phyloP scores from a whole-genome alignment of 2,797 vertebrate species.

The Notolabrus celidotus region DNA sequence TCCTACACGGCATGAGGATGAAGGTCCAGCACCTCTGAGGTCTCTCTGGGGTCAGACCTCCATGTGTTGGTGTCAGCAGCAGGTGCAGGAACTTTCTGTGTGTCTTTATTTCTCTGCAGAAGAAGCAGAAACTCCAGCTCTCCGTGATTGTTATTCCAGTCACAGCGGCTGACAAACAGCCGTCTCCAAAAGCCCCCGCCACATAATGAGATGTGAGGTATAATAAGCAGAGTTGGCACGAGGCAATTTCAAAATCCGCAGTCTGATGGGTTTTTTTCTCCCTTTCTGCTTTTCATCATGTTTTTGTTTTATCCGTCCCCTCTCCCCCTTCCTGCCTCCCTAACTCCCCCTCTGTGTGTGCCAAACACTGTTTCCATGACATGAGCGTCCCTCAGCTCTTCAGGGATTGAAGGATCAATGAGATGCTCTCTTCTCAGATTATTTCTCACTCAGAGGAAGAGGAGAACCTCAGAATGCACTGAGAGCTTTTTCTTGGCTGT shows the following conservation, averaged over 20 bases:
- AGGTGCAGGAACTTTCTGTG: slow-evolving; percentile 20
- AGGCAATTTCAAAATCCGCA: slow-evolving; percentile 71
- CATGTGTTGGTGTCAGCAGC: slow-evolving; percentile 3
- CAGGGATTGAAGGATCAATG: slow-evolving; percentile 64
- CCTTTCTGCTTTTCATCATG: slow-evolving; percentile 44
- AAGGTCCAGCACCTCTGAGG: too few relatives aligned
- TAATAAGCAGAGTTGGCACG: slow-evolving; percentile 75
- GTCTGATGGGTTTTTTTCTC: slow-evolving; percentile 45
- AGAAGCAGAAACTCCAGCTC: slow-evolving; percentile 45
- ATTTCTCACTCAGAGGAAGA: slow-evolving; percentile 41
- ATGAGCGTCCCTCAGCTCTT: slow-evolving; percentile 58
- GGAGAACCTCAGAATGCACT: slow-evolving; percentile 30
- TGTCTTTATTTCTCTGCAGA: slow-evolving; percentile 47
- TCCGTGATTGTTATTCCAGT: slow-evolving; percentile 69
- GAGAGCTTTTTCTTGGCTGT: neutral
- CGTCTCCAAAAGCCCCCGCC: slow-evolving; percentile 54
- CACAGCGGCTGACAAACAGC: slow-evolving; percentile 73
- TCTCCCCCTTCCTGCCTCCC: neutral
- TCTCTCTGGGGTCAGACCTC: neutral
- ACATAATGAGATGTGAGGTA: slow-evolving; percentile 80
- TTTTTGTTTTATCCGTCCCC: slow-evolving; percentile 49
- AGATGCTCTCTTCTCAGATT: slow-evolving; percentile 43
- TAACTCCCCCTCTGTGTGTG: slow-evolving; percentile 22
- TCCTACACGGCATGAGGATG: too few relatives aligned
- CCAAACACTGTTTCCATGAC: slow-evolving; percentile 55